A percentile compares a stretch with the other conserved stretches of the same genome.
phyloP scores from a whole-genome alignment of 1,140 invertebrate genomes.

The Macrotrachela quadricornifera region DNA sequence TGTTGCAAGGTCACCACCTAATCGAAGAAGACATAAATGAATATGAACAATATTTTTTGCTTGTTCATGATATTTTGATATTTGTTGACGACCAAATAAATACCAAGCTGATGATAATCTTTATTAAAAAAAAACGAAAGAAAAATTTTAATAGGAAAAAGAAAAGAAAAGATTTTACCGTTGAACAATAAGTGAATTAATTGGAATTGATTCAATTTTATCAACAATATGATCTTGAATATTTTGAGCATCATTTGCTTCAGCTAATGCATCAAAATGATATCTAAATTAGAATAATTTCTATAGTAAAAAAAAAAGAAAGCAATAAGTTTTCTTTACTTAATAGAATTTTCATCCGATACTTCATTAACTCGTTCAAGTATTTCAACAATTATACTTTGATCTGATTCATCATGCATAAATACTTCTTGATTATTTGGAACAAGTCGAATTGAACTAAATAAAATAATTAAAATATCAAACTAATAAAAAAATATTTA shows the following conservation, averaged over 20 bases:
- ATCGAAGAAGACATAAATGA: slow-evolving; percentile 20
- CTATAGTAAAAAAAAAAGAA: neutral
- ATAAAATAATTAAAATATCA: neutral
- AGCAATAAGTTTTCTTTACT: slow-evolving; percentile 11
- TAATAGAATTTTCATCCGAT: slow-evolving; percentile 18
- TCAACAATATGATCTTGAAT: neutral
- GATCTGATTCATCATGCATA: slow-evolving; percentile 18
- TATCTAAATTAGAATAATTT: slow-evolving; percentile 10
- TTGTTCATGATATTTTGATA: slow-evolving; percentile 22
- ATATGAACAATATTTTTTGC: slow-evolving; percentile 18
- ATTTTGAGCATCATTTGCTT: slow-evolving; percentile 13
- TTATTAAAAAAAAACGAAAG: slow-evolving; percentile 14
- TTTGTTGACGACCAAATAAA: slow-evolving; percentile 16
- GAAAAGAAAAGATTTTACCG: slow-evolving; percentile 6
- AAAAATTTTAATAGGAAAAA: slow-evolving; percentile 13
- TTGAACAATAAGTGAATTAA: slow-evolving; percentile 10
- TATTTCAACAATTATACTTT: slow-evolving; percentile 25
- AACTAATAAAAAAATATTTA: too few relatives aligned
- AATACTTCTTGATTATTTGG: slow-evolving; percentile 28
- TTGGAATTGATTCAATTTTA: slow-evolving; percentile 12
- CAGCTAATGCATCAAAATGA: slow-evolving; percentile 19
- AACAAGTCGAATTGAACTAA: slow-evolving; percentile 19
- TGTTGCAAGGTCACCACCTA: slow-evolving; percentile 6
- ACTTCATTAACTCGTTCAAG: slow-evolving; percentile 17
- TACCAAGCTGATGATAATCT: slow-evolving; percentile 14